A percentile compares a stretch with the other conserved stretches of the same genome.
phyloP scores from a whole-genome alignment of 2,113 vertebrate species.

The Eretmochelys imbricata region DNA sequence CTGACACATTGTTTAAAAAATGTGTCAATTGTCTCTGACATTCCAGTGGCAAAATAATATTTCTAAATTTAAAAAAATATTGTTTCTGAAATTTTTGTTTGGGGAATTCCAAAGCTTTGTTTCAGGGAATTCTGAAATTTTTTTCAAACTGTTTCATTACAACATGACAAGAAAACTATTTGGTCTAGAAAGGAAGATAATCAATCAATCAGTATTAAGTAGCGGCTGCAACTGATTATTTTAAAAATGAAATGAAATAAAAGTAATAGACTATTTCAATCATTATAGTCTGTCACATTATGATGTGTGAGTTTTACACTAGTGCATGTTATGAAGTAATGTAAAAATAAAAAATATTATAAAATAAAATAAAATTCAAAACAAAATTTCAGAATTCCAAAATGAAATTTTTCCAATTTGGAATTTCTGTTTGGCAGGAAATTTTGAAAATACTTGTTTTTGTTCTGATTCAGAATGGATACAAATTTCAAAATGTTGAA shows the following conservation, averaged over 20 bases:
- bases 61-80: not conserved
- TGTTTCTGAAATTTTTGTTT: not conserved
- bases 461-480: not conserved
- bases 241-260: not conserved
- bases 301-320: not conserved
- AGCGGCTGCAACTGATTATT: not conserved
- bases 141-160: not conserved
- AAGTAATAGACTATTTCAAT: not conserved
- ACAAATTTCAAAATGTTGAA: not conserved
- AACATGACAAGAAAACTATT: not conserved
- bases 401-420: not conserved
- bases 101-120: not conserved
- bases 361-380: not conserved
- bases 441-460: not conserved
- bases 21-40: not conserved
- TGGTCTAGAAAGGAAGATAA: not conserved
- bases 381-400: not conserved
- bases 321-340: not conserved
- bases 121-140: not conserved
- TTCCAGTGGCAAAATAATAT: not conserved
- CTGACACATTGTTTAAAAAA: not conserved
- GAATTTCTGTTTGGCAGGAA: not conserved
- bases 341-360: not conserved
- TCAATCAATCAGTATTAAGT: not conserved
- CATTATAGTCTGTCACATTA: not conserved